Evolutionary conservation across 1,140 invertebrate species (phyloP).

Genomic region (Acyrthosiphon pisum): DNA sequence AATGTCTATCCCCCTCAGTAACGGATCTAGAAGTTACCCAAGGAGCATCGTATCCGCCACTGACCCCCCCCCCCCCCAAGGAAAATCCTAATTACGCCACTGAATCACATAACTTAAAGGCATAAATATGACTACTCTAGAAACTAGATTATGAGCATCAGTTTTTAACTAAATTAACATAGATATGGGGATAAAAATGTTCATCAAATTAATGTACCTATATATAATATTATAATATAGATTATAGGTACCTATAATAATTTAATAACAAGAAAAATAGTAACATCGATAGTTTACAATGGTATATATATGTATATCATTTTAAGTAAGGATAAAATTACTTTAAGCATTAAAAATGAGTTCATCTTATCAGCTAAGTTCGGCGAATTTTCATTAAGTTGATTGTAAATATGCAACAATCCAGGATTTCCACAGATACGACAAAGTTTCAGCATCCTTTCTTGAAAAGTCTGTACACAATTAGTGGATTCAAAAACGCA

Average conservation of each 20-base stretch:
- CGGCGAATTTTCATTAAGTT: background rate
- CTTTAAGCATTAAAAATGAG: slow-evolving; percentile 9
- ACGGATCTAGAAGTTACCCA: too few relatives aligned
- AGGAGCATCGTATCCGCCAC: too few relatives aligned
- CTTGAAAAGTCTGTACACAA: slow-evolving; percentile 14
- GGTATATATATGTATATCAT: background rate
- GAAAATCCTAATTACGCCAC: too few relatives aligned
- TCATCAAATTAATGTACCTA: background rate
- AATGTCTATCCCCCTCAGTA: too few relatives aligned
- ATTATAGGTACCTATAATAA: too few relatives aligned
- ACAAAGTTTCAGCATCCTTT: slow-evolving; percentile 39
- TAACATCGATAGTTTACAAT: background rate
- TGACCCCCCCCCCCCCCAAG: too few relatives aligned
- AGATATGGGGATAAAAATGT: background rate
- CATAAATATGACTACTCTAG: background rate
- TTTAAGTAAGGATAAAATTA: background rate
- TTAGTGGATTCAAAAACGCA: background rate
- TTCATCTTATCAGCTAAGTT: slow-evolving; percentile 46
- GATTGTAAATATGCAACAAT: background rate
- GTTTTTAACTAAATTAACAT: background rate
- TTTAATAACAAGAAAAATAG: background rate
- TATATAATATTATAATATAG: too few relatives aligned
- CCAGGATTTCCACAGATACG: slow-evolving; percentile 54
- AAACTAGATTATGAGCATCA: background rate
- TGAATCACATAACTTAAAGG: background rate